Base-by-base conservation (phyloP, 2,797 vertebrate genomes). In the Perodicticus potto region DNA sequence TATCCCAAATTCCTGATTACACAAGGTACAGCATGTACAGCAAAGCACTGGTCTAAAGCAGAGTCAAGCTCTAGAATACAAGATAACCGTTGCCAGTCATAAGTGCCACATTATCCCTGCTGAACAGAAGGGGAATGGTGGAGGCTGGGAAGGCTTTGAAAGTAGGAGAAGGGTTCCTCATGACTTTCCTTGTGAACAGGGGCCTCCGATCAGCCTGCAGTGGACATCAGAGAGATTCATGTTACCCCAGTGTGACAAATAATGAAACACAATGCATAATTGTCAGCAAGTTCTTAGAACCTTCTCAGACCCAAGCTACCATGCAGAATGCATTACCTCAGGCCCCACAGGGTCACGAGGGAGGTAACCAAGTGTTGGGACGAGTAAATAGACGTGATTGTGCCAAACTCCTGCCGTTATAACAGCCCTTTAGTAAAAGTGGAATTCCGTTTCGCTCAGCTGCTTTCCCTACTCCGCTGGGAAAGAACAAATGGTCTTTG, bases 271-370 rank as follows among this genome's bases (percentile, higher is more conserved):
- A 98, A 98, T 97, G 93, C 95, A 91, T 95, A 97, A 97, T 96
- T 98, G 98, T 93, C 95, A 96, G 77, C 45, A 32, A 86, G 65
- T 87, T 96, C 97, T 97, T 98, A 97, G 95, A 96, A 95, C 55
- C 90, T 87, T 97, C 97, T 98, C 96, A 97, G 95, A 97, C 91
- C 91, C 95, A 84, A 96, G 94, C 93, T 95, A 96, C 96, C 97
- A 96, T 89, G 96, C 95, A 98, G 97, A 96, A 98, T 98, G 97
- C 98, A 97, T 97, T 98, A 98, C 98, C 98, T 97, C 98, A 95
- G 96, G 97, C 98, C 97, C 96, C 95, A 49, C 77, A 67, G 93
- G 98, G 98, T 98, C 98, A 98, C n/a, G 13, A 97, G 96, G 88
- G 98, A 98, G 98, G 98, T 98, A 98, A 98, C 95, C 94, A 96